Conservation (phyloP, 2,113 vertebrate species). For the Eulacestoma nigropectus region DNA sequence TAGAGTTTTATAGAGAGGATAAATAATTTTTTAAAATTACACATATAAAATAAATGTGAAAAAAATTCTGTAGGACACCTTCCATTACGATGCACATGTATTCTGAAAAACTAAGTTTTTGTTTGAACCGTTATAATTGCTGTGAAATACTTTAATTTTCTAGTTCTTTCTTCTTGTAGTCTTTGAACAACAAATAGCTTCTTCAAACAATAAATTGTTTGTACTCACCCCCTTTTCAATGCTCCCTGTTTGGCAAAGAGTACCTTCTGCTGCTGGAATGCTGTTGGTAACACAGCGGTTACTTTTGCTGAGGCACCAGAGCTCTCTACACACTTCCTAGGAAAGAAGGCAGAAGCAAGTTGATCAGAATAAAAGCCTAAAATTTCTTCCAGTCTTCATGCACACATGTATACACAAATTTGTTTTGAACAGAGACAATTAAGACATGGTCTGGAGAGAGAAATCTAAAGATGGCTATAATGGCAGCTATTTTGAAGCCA, state of each 20-base stretch:
- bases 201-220: not conserved
- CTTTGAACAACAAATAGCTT: not conserved
- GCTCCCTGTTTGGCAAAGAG: slow-evolving; percentile 92
- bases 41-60: not conserved
- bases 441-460: not conserved
- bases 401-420: not conserved
- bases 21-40: not conserved
- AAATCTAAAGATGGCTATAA: not conserved
- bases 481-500: not conserved
- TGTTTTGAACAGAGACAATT: not conserved
- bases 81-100: not conserved
- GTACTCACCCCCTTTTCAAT: slow-evolving; percentile 96
- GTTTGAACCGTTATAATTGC: not conserved
- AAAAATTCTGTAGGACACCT: not conserved
- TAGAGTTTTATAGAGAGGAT: not conserved
- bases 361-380: slow-evolving; percentile 82
- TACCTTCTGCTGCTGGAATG: slow-evolving; percentile 96
- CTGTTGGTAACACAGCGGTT: slow-evolving; percentile 99
- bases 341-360: slow-evolving; percentile 98
- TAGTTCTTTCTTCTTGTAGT: not conserved
- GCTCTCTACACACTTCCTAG: slow-evolving; percentile 99
- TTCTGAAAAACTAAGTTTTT: not conserved
- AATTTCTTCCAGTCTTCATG: not conserved
- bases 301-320: slow-evolving; percentile 99
- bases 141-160: not conserved